Evolutionary conservation across 1,140 invertebrate species (phyloP), one percentile per base, ranked within the genome.

Genomic region (Drosophila melanica): DNA sequence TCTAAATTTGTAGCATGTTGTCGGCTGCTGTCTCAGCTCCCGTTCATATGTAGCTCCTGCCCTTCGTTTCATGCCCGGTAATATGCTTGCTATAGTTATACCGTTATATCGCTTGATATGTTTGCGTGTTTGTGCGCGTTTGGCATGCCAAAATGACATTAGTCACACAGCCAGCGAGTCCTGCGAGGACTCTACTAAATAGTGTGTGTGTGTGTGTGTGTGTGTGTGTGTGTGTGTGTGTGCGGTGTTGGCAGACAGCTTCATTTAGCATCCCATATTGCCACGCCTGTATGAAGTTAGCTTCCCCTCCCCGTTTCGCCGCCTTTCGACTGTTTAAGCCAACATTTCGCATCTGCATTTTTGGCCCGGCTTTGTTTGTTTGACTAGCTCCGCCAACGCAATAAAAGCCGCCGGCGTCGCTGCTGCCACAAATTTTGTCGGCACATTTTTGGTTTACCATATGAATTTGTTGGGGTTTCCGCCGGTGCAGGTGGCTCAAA

Each of bases 71-170:
- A 23, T 23, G 20, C 20, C 14, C 5, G 2, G 39, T 23, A 50
- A 67, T 67, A 60, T 67, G 65, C 23, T 45, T 39, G 30, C 39
- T 30, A 27, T 72, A 58, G 53, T 47, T 57, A 55, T 57, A 66
- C 33, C 63, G 63, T 57, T 66, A 47, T 58, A 57, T 14, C 60
- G 20, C 65, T 79, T 65, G 62, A 65, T 80, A 73, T 60, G 64
- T 23, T 67, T 77, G 81, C 81, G 81, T 85, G 80, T 59, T 77
- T 45, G 77, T 59, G 51, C 80, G 75, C 70, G 82, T 78, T 79
- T 86, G 82, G 82, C 81, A 86, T 86, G 82, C 79, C 75, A 82
- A 75, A 86, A 82, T 81, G 82, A 73, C 77, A 86, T 86, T 87
- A 86, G 82, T 86, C 82, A 86, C 79, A 82, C 48, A 50, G 53